These are phyloP conservation scores for Tyrannus savana DNA, from an alignment of 2,113 vertebrate genomes.

Conservation along the genomic window DNA sequence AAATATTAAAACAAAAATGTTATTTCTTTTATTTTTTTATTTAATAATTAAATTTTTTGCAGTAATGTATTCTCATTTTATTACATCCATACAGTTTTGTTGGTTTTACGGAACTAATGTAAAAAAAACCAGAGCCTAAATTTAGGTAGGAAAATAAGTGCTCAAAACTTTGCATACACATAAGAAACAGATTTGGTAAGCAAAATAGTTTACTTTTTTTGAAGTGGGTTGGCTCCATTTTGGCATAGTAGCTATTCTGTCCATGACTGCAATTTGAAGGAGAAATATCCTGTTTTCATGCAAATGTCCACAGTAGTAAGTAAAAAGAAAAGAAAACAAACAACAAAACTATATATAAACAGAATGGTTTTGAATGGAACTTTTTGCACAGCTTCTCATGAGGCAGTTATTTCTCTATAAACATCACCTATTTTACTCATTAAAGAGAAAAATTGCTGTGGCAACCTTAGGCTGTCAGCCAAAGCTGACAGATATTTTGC, in stretches of 20 bases:
- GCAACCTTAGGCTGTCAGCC: conserved; percentile 32
- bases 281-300: conserved; percentile 70
- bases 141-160: conserved; percentile 50
- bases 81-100: neutral
- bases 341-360: conserved; percentile 70
- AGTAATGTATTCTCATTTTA: neutral
- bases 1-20: neutral
- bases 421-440: conserved; percentile 58
- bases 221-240: conserved; percentile 47
- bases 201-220: conserved; percentile 29
- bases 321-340: conserved; percentile 66
- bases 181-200: conserved; percentile 52
- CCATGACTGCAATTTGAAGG: conserved; percentile 58
- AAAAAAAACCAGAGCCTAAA: neutral
- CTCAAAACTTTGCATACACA: conserved; percentile 7
- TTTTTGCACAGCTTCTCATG: conserved; percentile 45
- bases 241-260: conserved; percentile 42
- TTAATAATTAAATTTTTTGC: neutral
- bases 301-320: conserved; percentile 57
- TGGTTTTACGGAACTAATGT: neutral
- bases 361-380: conserved; percentile 56
- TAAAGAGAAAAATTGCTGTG: conserved; percentile 53
- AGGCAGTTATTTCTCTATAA: conserved; percentile 59
- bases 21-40: neutral
- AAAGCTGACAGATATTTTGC: conserved; percentile 52